Evolutionary conservation across 1,140 invertebrate species (phyloP), one percentile per base, ranked within the genome.

Genomic region (Archegozetes longisetosus): DNA sequence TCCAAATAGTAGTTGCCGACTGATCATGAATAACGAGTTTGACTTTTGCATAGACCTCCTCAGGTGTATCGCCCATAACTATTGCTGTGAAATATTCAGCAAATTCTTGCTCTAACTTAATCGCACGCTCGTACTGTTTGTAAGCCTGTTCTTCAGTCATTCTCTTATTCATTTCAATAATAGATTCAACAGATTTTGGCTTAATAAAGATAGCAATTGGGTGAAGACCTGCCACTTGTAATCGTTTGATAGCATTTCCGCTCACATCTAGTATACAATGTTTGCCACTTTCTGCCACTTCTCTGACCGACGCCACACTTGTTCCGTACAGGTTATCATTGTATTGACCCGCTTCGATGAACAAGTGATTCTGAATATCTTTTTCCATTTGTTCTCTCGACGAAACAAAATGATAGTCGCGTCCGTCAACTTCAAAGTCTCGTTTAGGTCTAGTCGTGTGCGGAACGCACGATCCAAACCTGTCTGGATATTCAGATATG

Each of bases 191-290:
- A 63, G 89, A 93, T 78, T 93, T 95, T 66, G 95, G 96, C 78
- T 97, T 97, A 66, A 98, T 91, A 76, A 98, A 97, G 70, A 98
- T 85, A 64, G 95, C 92, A 71, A 99, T 86, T 49, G 96, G 94
- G 76, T 92, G 94, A 22, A 98, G 80, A 74, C 88, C 86, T 63
- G 94, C 94, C 63, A 94, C 88, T 75, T 98, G 92, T 71, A 99
- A 80, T 72, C 96, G 80, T 75, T 96, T 96, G 66, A 99, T 98
- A 61, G 96, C 96, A 78, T 98, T 98, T 48, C 92, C 94, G 75
- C 92, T 98, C 4, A 99, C 95, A 76, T 99, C 96, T 68, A 99
- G 79, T 76, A 99, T 98, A 77, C 96, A 99, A 76, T 99, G 95
- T 76, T 97, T 97, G 47, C 91, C 91, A 87, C 90, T 88, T 73